phyloP scores from a whole-genome alignment of 2,113 vertebrate species.

The Neolamprologus variostigma region DNA sequence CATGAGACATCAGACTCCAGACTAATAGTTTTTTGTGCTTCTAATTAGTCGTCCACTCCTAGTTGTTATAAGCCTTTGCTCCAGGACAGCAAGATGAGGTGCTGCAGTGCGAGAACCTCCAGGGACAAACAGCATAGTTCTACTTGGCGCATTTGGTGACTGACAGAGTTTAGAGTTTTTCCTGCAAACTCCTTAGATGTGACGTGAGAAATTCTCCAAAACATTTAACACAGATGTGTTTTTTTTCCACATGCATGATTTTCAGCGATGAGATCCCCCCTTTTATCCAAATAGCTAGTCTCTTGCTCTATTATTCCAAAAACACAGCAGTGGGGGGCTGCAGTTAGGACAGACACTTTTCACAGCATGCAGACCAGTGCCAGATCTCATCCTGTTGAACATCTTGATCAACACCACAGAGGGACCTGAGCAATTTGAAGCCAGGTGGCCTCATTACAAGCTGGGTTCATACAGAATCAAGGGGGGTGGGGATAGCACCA shows the following conservation, averaged over 20 bases:
- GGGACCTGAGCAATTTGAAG: constrained; percentile 37
- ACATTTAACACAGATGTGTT: background rate
- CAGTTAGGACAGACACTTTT: background rate
- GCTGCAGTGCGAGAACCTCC: background rate
- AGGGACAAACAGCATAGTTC: background rate
- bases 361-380: background rate
- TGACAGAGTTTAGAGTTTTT: background rate
- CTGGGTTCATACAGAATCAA: constrained; percentile 11
- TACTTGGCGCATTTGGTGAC: background rate
- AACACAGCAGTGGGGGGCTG: background rate
- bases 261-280: background rate
- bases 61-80: background rate
- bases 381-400: constrained; percentile 16
- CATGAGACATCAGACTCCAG: constrained; percentile 41
- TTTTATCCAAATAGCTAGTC: background rate
- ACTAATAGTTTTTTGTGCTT: background rate
- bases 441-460: constrained; percentile 35
- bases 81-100: background rate
- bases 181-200: background rate
- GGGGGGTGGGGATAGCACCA: background rate
- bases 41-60: background rate
- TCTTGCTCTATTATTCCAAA: background rate
- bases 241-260: background rate
- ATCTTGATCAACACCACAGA: constrained; percentile 27
- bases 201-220: background rate